These are phyloP conservation scores for Pecten maximus DNA, from an alignment of 2,888 invertebrate genomes.

Conservation along the genomic window DNA sequence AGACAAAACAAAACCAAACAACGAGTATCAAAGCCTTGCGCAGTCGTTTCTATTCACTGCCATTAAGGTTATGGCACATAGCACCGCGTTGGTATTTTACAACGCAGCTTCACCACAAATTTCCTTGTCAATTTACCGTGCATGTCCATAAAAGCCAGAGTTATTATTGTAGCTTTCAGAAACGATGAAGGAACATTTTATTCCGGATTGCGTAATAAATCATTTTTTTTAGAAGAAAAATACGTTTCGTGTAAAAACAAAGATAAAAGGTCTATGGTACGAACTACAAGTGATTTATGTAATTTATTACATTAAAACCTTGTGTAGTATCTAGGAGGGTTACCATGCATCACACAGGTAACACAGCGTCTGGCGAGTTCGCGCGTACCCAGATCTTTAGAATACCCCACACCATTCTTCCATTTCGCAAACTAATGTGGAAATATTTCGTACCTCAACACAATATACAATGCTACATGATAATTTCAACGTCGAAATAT, in stretches of 20 bases:
- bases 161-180: constrained; percentile 6
- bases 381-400: no score
- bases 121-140: neutral
- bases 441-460: no score
- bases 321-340: neutral
- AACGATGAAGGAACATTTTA: neutral
- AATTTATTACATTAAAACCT: neutral
- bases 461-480: no score
- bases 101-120: neutral
- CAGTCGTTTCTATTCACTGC: neutral
- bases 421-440: no score
- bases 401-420: no score
- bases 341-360: neutral
- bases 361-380: neutral
- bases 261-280: neutral
- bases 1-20: neutral
- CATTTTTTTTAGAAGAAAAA: neutral
- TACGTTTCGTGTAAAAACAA: neutral
- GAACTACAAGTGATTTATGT: neutral
- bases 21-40: neutral
- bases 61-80: constrained; percentile 5
- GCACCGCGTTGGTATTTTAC: constrained; percentile 33
- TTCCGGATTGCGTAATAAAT: constrained; percentile 14
- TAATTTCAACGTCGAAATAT: no score
- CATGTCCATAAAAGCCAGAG: neutral